A percentile compares a stretch with the other conserved stretches of the same genome.
Conservation (phyloP, 2,888 invertebrate genomes). For the Synanthedon vespiformis region DNA sequence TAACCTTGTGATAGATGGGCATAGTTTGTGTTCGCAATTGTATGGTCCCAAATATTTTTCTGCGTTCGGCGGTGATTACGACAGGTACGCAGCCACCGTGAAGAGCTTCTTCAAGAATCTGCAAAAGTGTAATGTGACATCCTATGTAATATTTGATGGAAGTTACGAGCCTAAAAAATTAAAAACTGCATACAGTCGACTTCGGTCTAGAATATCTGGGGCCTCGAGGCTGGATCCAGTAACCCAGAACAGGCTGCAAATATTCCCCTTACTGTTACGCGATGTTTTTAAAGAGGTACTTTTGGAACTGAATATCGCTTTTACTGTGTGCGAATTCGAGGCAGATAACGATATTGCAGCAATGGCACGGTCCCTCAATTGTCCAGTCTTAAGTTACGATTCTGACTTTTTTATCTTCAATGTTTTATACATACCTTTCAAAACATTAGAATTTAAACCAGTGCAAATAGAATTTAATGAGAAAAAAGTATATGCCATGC, state of each 20-base stretch:
- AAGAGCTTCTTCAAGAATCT: slow-evolving; percentile 78
- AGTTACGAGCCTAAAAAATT: slow-evolving; percentile 80
- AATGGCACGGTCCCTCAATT: slow-evolving; percentile 80
- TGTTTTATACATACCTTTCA: slow-evolving; percentile 83
- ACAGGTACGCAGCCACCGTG: slow-evolving; percentile 76
- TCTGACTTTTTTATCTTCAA: slow-evolving; percentile 95
- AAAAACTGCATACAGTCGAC: slow-evolving; percentile 71
- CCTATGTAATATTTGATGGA: slow-evolving; percentile 85
- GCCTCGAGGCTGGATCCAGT: slow-evolving; percentile 69
- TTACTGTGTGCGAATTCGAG: slow-evolving; percentile 85
- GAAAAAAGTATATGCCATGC: slow-evolving; percentile 47
- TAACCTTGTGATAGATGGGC: slow-evolving; percentile 83
- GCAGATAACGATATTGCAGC: slow-evolving; percentile 91
- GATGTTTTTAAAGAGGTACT: slow-evolving; percentile 82
- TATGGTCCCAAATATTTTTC: slow-evolving; percentile 74
- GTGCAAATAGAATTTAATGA: slow-evolving; percentile 26
- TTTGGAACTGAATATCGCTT: slow-evolving; percentile 72
- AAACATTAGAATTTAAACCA: slow-evolving; percentile 71
- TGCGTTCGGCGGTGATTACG: slow-evolving; percentile 89
- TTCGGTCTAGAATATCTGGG: slow-evolving; percentile 70
- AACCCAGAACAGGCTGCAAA: slow-evolving; percentile 62
- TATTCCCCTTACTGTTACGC: slow-evolving; percentile 82
- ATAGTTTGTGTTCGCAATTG: slow-evolving; percentile 78
- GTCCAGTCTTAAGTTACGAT: slow-evolving; percentile 92
- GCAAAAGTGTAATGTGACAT: slow-evolving; percentile 76